Conservation (phyloP, 2,113 vertebrate species). For the Brienomyrus longianalis region DNA sequence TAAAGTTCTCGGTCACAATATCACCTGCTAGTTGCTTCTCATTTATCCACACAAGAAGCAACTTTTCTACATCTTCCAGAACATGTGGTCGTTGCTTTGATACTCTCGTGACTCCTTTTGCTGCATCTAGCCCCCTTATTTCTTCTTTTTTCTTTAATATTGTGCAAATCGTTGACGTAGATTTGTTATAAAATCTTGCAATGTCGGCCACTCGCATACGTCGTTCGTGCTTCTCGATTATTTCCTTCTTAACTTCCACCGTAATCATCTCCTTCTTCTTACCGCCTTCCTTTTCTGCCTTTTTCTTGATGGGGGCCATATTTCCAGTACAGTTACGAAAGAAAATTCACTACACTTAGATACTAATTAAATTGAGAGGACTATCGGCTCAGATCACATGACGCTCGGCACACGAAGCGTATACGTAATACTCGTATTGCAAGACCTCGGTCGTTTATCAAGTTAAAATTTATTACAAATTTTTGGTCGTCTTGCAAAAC, state of each 20-base stretch:
- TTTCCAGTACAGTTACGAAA: no score
- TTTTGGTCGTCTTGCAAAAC: no score
- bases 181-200: background rate
- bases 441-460: no score
- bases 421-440: no score
- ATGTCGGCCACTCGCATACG: background rate
- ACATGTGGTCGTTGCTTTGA: background rate
- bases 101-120: background rate
- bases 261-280: background rate
- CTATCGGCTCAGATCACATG: no score
- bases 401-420: no score
- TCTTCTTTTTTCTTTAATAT: background rate
- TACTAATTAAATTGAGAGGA: no score
- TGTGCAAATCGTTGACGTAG: background rate
- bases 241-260: background rate
- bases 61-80: background rate
- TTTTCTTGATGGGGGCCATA: background rate
- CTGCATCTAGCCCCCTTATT: background rate
- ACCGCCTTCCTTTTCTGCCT: background rate
- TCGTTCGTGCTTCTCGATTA: background rate
- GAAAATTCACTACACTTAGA: no score
- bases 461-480: no score
- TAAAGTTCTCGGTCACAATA: background rate
- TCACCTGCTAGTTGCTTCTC: background rate
- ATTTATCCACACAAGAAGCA: background rate